Percentiles rank a stretch among this genome's conserved stretches.
phyloP scores from a whole-genome alignment of 2,113 vertebrate genomes.

The Xenotilapia longispinis region DNA sequence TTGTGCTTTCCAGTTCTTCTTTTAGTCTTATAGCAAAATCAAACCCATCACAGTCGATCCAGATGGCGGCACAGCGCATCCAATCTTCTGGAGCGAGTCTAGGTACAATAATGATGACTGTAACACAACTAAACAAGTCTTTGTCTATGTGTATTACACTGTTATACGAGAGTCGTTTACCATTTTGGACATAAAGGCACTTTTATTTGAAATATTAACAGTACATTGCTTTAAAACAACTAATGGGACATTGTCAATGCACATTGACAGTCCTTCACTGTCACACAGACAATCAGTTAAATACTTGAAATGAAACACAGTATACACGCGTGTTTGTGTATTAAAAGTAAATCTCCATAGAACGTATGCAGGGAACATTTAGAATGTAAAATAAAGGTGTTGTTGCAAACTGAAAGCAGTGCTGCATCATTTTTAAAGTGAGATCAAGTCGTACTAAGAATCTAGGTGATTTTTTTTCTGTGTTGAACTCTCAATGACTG shows the following conservation, averaged over 20 bases:
- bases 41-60: slow-evolving; percentile 34
- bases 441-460: not conserved
- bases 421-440: not conserved
- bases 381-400: not conserved
- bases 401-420: not conserved
- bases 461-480: not conserved
- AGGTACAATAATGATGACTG: slow-evolving; percentile 55
- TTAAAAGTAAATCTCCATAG: not conserved
- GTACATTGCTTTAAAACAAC: not conserved
- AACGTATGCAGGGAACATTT: not conserved
- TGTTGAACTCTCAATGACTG: not conserved
- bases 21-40: slow-evolving; percentile 41
- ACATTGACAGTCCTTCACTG: not conserved
- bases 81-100: slow-evolving; percentile 6
- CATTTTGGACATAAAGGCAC: not conserved
- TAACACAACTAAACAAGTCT: slow-evolving; percentile 57
- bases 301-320: not conserved
- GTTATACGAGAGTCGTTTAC: not conserved
- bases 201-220: not conserved
- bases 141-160: slow-evolving; percentile 26
- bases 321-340: not conserved
- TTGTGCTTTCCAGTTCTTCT: slow-evolving; percentile 22
- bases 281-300: not conserved
- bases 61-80: not conserved
- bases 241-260: not conserved